Evolutionary conservation across 2,797 vertebrate species (phyloP).

Genomic region (Silurus aristotelis): DNA sequence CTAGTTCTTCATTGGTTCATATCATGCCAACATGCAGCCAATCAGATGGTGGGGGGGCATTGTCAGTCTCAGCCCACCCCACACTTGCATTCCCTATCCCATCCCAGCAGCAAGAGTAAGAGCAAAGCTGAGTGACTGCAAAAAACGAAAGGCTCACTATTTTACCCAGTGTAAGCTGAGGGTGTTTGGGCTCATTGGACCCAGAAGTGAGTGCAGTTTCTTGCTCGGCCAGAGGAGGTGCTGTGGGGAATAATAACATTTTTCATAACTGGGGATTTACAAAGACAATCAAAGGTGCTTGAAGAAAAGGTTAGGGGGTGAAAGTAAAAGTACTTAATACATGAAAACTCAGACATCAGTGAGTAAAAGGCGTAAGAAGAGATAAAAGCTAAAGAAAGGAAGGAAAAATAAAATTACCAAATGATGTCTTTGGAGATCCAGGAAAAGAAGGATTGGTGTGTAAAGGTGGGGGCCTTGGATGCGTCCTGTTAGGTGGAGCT

Average conservation of each 20-base stretch:
- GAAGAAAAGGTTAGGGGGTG: not conserved
- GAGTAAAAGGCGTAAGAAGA: not conserved
- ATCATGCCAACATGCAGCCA: constrained; percentile 74
- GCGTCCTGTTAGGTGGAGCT: constrained; percentile 71
- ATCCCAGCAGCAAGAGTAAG: constrained; percentile 51
- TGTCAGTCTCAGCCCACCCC: constrained; percentile 45
- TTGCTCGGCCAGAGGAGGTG: constrained; percentile 62
- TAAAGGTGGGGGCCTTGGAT: constrained; percentile 48
- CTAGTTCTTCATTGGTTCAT: constrained; percentile 54
- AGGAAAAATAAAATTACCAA: constrained; percentile 63
- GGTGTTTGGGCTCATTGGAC: constrained; percentile 60
- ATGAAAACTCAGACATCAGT: constrained; percentile 17
- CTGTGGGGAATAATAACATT: constrained; percentile 68
- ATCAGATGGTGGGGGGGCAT: constrained; percentile 56
- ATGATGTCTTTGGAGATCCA: constrained; percentile 65
- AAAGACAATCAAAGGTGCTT: constrained; percentile 31
- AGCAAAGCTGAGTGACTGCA: constrained; percentile 56
- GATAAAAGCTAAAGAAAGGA: constrained; percentile 10
- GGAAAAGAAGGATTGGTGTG: constrained; percentile 59
- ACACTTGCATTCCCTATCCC: constrained; percentile 21
- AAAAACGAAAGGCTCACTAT: constrained; percentile 48
- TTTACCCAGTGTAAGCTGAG: constrained; percentile 67
- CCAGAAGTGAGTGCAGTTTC: constrained; percentile 60
- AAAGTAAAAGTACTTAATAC: constrained; percentile 14
- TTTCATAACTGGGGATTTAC: constrained; percentile 39